These are phyloP conservation scores for Hybognathus amarus DNA, from an alignment of 2,797 vertebrate genomes.

Conservation along the genomic window DNA sequence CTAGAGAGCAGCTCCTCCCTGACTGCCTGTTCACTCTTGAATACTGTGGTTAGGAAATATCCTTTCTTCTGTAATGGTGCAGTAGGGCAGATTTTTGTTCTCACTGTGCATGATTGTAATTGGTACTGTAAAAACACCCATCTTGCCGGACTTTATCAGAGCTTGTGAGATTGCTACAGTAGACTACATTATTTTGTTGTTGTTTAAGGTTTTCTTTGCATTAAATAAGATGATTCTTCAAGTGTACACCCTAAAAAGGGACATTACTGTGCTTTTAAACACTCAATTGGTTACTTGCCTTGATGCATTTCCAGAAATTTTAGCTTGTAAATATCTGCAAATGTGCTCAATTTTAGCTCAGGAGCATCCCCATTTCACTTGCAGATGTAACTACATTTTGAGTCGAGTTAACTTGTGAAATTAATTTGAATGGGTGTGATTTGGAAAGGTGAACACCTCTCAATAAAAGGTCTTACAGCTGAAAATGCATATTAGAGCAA, in stretches of 20 bases:
- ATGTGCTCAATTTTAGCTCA: not conserved
- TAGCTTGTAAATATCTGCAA: not conserved
- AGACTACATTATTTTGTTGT: not conserved
- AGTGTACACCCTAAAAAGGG: not conserved
- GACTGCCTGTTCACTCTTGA: not conserved
- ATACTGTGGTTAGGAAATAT: not conserved
- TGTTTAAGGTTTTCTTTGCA: not conserved
- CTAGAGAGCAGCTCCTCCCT: slow-evolving; percentile 25
- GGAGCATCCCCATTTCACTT: too few species aligned
- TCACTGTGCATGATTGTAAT: not conserved
- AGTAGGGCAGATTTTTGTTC: slow-evolving; percentile 34
- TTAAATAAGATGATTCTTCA: not conserved
- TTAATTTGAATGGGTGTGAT: too few species aligned
- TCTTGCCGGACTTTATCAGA: not conserved
- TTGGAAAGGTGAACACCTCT: too few species aligned
- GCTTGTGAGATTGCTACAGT: not conserved
- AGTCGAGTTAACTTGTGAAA: too few species aligned
- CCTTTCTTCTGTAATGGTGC: not conserved
- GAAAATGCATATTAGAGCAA: too few species aligned
- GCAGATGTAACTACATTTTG: too few species aligned
- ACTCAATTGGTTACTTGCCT: not conserved
- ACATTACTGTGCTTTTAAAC: not conserved
- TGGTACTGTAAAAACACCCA: not conserved
- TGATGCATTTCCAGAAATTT: not conserved
- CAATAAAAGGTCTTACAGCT: too few species aligned